Percentiles rank a stretch among this genome's conserved stretches.
Conservation (phyloP, 2,888 invertebrate species). For the Luperina testacea region DNA sequence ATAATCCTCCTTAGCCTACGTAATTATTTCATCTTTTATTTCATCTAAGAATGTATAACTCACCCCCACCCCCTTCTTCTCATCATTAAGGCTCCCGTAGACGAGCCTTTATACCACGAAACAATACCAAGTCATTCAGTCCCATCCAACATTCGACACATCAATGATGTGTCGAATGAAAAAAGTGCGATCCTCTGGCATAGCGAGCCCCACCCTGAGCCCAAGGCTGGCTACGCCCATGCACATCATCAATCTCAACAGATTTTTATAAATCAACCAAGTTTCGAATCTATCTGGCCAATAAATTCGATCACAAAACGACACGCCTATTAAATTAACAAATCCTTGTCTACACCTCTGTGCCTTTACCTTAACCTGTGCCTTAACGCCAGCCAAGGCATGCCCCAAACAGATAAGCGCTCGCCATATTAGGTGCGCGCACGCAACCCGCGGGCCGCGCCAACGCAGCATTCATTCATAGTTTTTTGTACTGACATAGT, state of each 20-base stretch:
- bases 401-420: conserved; percentile 55
- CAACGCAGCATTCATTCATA: conserved; percentile 73
- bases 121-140: not conserved
- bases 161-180: no score
- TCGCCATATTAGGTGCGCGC: conserved; percentile 71
- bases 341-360: conserved; percentile 3
- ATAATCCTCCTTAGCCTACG: not conserved
- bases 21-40: no score
- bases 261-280: not conserved
- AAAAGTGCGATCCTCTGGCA: no score
- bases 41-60: not conserved
- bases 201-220: no score
- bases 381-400: conserved; percentile 45
- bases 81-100: not conserved
- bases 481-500: conserved; percentile 66
- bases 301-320: not conserved
- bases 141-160: not conserved
- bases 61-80: not conserved
- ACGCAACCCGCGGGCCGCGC: conserved; percentile 67
- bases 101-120: not conserved
- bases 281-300: not conserved
- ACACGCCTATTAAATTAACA: not conserved
- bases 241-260: not conserved
- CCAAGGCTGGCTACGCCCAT: no score
- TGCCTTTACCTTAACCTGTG: conserved; percentile 8